A percentile compares a stretch with the other conserved stretches of the same genome.
These are phyloP conservation scores for Agrotis exclamationis DNA, from an alignment of 2,888 invertebrate genomes.

Conservation along the genomic window DNA sequence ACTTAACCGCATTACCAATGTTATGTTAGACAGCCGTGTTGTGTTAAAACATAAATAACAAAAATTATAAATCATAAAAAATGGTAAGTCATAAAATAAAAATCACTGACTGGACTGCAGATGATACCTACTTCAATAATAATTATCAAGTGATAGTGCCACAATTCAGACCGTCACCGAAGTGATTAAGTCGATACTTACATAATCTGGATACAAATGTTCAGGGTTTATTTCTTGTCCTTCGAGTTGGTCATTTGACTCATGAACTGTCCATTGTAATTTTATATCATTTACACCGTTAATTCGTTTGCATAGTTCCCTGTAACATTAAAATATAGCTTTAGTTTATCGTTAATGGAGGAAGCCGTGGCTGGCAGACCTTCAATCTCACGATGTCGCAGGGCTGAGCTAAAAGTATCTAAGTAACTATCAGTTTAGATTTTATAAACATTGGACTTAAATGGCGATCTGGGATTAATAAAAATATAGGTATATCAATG, in stretches of 20 bases:
- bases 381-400: too few relatives aligned
- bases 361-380: too few relatives aligned
- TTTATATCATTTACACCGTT: slow-evolving; percentile 54
- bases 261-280: slow-evolving; percentile 78
- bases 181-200: slow-evolving; percentile 46
- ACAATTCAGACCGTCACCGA: neutral
- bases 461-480: too few relatives aligned
- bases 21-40: neutral
- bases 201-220: slow-evolving; percentile 50
- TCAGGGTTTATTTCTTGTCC: slow-evolving; percentile 40
- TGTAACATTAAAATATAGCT: slow-evolving; percentile 28
- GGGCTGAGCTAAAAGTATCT: too few relatives aligned
- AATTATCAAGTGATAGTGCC: neutral
- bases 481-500: too few relatives aligned
- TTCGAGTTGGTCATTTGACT: slow-evolving; percentile 62
- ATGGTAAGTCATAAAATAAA: neutral
- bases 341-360: too few relatives aligned
- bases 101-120: neutral
- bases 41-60: neutral
- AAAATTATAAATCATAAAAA: neutral
- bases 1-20: neutral
- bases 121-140: neutral
- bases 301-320: slow-evolving; percentile 43
- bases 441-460: too few relatives aligned
- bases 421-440: too few relatives aligned